Base-by-base conservation (phyloP, 2,113 vertebrate genomes). In the Dipodomys stephensi region DNA sequence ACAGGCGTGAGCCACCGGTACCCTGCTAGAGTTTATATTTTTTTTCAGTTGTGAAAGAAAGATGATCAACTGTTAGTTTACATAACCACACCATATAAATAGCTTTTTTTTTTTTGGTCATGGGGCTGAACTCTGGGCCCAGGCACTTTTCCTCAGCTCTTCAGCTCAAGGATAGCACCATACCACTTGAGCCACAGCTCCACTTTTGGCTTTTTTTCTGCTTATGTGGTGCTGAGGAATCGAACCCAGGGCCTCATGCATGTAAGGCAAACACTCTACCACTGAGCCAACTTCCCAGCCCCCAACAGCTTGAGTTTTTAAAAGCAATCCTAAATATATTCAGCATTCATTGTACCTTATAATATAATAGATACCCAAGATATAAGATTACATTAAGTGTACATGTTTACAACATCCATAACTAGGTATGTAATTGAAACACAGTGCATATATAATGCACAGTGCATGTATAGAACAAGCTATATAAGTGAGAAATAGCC, bases 51-150 rank as follows among this genome's bases (percentile, higher is more conserved):
- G 22, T 74, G 62, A 90, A 72, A 83, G 22, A 88, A 64, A 44
- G 53, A 81, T 60, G 65, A 79, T 86, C 91, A 90, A 88, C 94
- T 92, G 83, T 64, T 93, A 80, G 62, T 95, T 96, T 95, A 92
- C 27, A 69, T 94, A 95, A 95, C 90, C 79, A 69, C 25, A 74
- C 39, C 60, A 67, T 95, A 96, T 92, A 96, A 92, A 93, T 86
- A 97, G 88, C 74, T 78, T 57, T 57, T 92, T 96, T 35, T 93
- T 78, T 76, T 39, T 39, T 39, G 3, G 35, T 39, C 35, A 4
- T 39, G 35, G 39, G 39, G 39, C 39, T 39, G 39, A 39, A 39
- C 39, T 39, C 39, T 39, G 39, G 39, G 39, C 39, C 39, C 5
- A 6, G 39, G 39, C 5, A 1, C 39, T 39, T 0, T 39, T 6